Evolutionary conservation across 35 echinoderm and acorn worm species (phyloP), one percentile per base, ranked within the genome.

Genomic region (Apostichopus californicus): DNA sequence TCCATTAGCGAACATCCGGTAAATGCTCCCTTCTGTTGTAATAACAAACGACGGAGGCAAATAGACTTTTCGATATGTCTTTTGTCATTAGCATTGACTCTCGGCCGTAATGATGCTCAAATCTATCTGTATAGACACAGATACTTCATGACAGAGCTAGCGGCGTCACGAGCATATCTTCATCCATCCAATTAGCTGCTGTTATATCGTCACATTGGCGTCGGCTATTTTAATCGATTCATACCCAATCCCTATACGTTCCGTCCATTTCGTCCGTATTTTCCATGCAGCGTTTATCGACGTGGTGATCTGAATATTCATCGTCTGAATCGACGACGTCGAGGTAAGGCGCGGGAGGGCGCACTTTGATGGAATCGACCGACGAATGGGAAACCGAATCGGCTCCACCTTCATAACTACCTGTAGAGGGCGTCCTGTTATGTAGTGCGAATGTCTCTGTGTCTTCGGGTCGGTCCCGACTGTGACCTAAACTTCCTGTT

Each of bases 241-340:
- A 89, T 66, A 89, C 86, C 86, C 86, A 89, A 64, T 89, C 86
- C n/a, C 86, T 64, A 17, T 72, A 72, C 18, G 86, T 89, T 22
- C 86, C 64, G n/a, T 89, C 86, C 52, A 66, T 8, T 8, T 52
- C 86, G 13, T 89, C 56, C 9, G 80, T 17, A 55, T 5, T 22
- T 9, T 26, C 59, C 5, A 73, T 17, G 52, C 26, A 23, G 86
- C 17, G 28, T 26, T 52, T 64, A 15, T 52, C 57, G 23, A 65
- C 17, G 63, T 61, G 23, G 64, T 54, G 55, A 17, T 89, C 68
- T 13, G 18, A 24, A 54, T 89, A 89, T 53, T 71, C 86, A 64
- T 89, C 68, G 5, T 89, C 86, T 5, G 60, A 68, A 55, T 88
- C 86, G 9, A 9, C 18, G 21, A 72, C 86, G 53, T 89, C 86